phyloP scores from a whole-genome alignment of 2,888 invertebrate species.

The Drosophila seclusa region DNA sequence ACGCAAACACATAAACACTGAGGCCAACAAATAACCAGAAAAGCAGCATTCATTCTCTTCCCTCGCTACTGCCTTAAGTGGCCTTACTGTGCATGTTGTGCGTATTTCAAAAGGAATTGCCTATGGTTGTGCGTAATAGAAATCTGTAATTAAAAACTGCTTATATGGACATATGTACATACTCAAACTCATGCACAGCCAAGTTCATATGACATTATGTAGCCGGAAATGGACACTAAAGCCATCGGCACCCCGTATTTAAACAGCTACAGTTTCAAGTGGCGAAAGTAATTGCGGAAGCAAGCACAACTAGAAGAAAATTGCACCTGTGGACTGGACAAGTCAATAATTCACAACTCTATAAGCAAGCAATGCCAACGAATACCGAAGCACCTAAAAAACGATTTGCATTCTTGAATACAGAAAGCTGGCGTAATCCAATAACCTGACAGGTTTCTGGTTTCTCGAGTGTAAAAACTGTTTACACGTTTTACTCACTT shows the following conservation, averaged over 20 bases:
- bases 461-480: slow-evolving; percentile 29
- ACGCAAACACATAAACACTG: neutral
- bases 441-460: slow-evolving; percentile 20
- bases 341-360: slow-evolving; percentile 65
- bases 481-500: slow-evolving; percentile 34
- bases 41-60: slow-evolving; percentile 14
- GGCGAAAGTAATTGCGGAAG: slow-evolving; percentile 68
- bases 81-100: slow-evolving; percentile 37
- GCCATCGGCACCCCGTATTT: slow-evolving; percentile 31
- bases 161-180: neutral
- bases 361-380: slow-evolving; percentile 8
- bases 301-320: slow-evolving; percentile 24
- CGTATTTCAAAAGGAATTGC: slow-evolving; percentile 57
- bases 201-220: slow-evolving; percentile 59
- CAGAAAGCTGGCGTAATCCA: neutral
- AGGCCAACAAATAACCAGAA: neutral
- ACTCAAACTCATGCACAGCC: neutral
- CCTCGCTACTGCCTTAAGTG: slow-evolving; percentile 28
- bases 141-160: slow-evolving; percentile 48
- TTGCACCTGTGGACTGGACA: slow-evolving; percentile 56
- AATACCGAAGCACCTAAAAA: neutral
- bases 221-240: slow-evolving; percentile 55
- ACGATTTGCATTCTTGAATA: slow-evolving; percentile 15
- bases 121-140: slow-evolving; percentile 61
- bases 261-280: slow-evolving; percentile 41